These are phyloP conservation scores for Eueides isabella DNA, from an alignment of 1,140 invertebrate genomes.

Conservation along the genomic window DNA sequence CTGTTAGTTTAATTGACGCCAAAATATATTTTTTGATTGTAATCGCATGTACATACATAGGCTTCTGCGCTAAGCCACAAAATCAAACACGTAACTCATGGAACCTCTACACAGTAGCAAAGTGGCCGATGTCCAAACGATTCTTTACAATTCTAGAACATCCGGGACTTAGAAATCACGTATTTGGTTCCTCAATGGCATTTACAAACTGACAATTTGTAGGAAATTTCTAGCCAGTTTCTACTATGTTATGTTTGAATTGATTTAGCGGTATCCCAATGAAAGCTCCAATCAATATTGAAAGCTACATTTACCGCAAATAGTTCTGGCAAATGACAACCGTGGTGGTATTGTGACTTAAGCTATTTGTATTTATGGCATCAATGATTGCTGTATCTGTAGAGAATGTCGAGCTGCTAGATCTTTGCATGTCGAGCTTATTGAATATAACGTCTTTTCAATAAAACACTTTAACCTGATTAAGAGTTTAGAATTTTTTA, in stretches of 20 bases:
- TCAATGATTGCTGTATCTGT: neutral
- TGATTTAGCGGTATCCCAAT: slow-evolving; percentile 3
- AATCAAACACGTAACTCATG: neutral
- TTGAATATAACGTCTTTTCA: neutral
- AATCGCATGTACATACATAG: too few species aligned
- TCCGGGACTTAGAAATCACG: slow-evolving; percentile 2
- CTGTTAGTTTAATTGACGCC: too few species aligned
- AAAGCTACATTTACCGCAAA: neutral
- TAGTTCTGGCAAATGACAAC: neutral
- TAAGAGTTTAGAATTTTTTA: too few species aligned
- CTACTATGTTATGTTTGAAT: slow-evolving; percentile 13
- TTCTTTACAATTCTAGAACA: neutral
- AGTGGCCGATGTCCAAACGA: neutral
- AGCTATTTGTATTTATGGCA: neutral
- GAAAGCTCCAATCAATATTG: neutral
- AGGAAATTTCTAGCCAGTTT: neutral
- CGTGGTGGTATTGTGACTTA: slow-evolving; percentile 1
- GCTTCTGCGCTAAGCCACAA: too few species aligned
- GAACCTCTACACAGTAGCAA: neutral
- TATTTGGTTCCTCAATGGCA: neutral
- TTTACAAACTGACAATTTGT: slow-evolving; percentile 12
- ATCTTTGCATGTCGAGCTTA: neutral
- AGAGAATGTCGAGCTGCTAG: neutral
- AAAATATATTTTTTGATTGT: too few species aligned
- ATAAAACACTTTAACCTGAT: too few species aligned